These are phyloP conservation scores for Fistularia tabacaria DNA, from an alignment of 2,797 vertebrate species.

Conservation along the genomic window DNA sequence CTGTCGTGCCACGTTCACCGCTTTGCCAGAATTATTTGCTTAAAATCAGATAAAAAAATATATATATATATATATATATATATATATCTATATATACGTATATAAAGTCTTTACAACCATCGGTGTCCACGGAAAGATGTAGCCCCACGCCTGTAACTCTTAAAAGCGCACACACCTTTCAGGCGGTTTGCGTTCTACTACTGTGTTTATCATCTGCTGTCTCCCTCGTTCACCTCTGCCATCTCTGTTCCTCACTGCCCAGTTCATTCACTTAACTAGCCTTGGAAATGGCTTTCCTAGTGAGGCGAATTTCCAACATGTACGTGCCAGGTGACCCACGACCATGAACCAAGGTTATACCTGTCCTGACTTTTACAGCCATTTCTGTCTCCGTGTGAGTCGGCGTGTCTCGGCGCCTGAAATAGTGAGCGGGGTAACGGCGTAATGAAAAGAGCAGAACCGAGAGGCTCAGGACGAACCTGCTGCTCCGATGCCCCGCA, in stretches of 20 bases:
- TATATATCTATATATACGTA: too few species aligned
- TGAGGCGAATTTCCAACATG: slow-evolving; percentile 73
- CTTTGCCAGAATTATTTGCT: too few species aligned
- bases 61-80: too few species aligned
- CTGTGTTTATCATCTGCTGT: slow-evolving; percentile 54
- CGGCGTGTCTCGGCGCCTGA: slow-evolving; percentile 54
- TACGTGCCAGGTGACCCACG: slow-evolving; percentile 77
- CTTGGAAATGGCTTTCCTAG: slow-evolving; percentile 69
- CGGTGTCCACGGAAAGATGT: too few species aligned
- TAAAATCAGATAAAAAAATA: too few species aligned
- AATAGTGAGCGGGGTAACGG: slow-evolving; percentile 55
- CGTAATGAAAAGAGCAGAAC: slow-evolving; percentile 56
- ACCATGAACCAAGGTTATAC: slow-evolving; percentile 68
- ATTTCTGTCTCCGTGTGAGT: slow-evolving; percentile 57
- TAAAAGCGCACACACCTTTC: slow-evolving; percentile 12
- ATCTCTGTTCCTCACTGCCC: slow-evolving; percentile 33
- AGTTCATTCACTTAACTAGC: slow-evolving; percentile 55
- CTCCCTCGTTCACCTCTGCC: slow-evolving; percentile 53
- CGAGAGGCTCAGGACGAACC: slow-evolving; percentile 79
- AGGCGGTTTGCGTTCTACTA: slow-evolving; percentile 40
- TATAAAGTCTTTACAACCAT: too few species aligned
- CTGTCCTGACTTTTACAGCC: slow-evolving; percentile 70
- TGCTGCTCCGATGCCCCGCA: slow-evolving; percentile 86
- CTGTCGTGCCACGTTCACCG: too few species aligned
- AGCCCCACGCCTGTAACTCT: too few species aligned